phyloP scores from a whole-genome alignment of 2,113 vertebrate genomes.

The Speoplatyrhinus poulsoni region DNA sequence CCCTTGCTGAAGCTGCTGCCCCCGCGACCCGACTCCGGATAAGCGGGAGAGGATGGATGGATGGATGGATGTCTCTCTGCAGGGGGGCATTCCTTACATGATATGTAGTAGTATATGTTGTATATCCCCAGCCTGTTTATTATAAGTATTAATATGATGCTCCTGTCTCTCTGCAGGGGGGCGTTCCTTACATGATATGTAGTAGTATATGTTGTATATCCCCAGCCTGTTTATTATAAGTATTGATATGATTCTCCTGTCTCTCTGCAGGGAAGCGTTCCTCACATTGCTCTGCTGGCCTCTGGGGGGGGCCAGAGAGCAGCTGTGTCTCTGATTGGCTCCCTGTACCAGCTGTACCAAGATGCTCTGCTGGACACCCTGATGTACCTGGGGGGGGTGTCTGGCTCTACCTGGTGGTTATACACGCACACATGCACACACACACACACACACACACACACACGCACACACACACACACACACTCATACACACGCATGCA shows the following conservation, averaged over 20 bases:
- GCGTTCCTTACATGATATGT: background rate
- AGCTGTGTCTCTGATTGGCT: conserved; percentile 61
- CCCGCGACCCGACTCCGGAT: too few species aligned
- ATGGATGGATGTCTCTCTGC: too few species aligned
- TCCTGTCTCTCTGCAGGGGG: conserved; percentile 33
- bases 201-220: background rate
- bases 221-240: background rate
- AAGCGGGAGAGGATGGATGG: too few species aligned
- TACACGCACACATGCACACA: background rate
- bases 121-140: background rate
- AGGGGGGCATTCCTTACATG: too few species aligned
- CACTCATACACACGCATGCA: background rate
- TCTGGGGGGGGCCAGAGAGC: conserved; percentile 75
- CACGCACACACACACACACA: background rate
- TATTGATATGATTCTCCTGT: too few species aligned
- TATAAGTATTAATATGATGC: background rate
- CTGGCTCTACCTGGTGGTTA: conserved; percentile 71
- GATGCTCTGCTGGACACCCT: conserved; percentile 62
- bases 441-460: background rate
- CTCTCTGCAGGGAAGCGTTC: conserved; percentile 48
- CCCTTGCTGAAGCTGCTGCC: too few species aligned
- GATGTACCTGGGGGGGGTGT: conserved; percentile 71
- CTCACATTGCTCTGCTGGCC: conserved; percentile 62
- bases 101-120: background rate
- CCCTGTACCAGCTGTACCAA: conserved; percentile 59